Percentiles rank a stretch among this genome's conserved stretches.
phyloP scores from a whole-genome alignment of 2,797 vertebrate species.

The Falco berigora region DNA sequence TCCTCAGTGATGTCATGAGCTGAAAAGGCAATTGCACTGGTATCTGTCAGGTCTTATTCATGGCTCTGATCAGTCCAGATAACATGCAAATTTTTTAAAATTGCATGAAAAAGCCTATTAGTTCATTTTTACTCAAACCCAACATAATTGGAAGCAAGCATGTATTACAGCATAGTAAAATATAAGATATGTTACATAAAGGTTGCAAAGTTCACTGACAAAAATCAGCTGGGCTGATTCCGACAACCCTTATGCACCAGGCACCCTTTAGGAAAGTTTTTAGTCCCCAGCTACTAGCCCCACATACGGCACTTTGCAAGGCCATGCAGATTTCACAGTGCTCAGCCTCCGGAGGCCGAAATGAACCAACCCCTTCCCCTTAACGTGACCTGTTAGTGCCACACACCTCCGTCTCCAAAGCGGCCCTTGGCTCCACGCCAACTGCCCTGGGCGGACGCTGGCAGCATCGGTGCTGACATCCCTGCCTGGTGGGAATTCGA shows the following conservation, averaged over 20 bases:
- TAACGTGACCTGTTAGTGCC: not conserved
- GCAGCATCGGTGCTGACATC: not conserved
- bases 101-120: not conserved
- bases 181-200: not conserved
- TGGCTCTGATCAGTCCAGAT: not conserved
- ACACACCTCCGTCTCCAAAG: not conserved
- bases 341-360: not conserved
- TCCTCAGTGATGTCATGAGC: not conserved
- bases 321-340: not conserved
- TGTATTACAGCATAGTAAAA: not conserved
- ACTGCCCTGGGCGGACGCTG: not conserved
- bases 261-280: not conserved
- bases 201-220: not conserved
- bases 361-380: not conserved
- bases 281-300: not conserved
- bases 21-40: not conserved
- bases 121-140: not conserved
- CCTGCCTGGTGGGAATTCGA: not conserved
- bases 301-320: rapidly evolving
- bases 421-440: rapidly evolving
- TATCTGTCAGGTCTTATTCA: not conserved
- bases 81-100: not conserved
- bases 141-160: not conserved
- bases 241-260: not conserved
- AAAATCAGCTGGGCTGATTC: not conserved